A percentile compares a stretch with the other conserved stretches of the same genome.
These are phyloP conservation scores for Leucoraja erinaceus DNA, from an alignment of 2,113 vertebrate genomes.

Conservation along the genomic window DNA sequence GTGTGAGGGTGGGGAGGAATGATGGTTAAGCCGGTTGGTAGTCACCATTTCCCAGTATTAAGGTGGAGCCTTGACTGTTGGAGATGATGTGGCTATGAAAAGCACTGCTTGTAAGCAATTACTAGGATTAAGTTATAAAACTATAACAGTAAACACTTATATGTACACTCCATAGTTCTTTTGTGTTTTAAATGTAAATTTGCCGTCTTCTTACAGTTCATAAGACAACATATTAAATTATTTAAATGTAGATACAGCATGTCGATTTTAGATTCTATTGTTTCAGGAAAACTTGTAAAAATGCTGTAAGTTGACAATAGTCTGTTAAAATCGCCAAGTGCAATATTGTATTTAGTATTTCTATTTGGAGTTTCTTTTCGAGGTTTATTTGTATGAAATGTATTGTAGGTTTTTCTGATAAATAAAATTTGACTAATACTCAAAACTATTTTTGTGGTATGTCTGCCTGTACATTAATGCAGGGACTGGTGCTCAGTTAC, in stretches of 20 bases:
- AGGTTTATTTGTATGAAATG: constrained; percentile 69
- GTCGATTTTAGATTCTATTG: constrained; percentile 50
- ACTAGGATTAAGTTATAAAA: constrained; percentile 13
- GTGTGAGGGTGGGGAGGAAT: too few species aligned
- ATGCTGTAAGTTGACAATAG: constrained; percentile 57
- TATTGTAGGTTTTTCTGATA: constrained; percentile 34
- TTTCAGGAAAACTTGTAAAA: constrained; percentile 51
- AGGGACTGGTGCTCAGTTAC: too few species aligned
- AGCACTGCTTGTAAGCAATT: constrained; percentile 12
- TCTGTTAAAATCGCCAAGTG: constrained; percentile 70
- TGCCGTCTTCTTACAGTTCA: constrained; percentile 33
- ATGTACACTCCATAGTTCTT: constrained; percentile 26
- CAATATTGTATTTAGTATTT: constrained; percentile 80
- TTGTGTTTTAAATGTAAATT: constrained; percentile 38
- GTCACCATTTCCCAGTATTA: neutral
- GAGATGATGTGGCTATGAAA: neutral
- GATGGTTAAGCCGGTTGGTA: neutral
- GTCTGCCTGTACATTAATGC: neutral
- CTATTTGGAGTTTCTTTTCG: constrained; percentile 69
- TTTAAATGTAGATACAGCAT: constrained; percentile 46
- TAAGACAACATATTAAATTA: constrained; percentile 35
- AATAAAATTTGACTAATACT: constrained; percentile 37
- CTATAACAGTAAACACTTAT: constrained; percentile 18
- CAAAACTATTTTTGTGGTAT: constrained; percentile 9
- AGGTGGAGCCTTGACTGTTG: neutral